Percentiles rank a stretch among this genome's conserved stretches.
These are phyloP conservation scores for Nematopogon swammerdamellus DNA, from an alignment of 2,888 invertebrate genomes.

Conservation along the genomic window DNA sequence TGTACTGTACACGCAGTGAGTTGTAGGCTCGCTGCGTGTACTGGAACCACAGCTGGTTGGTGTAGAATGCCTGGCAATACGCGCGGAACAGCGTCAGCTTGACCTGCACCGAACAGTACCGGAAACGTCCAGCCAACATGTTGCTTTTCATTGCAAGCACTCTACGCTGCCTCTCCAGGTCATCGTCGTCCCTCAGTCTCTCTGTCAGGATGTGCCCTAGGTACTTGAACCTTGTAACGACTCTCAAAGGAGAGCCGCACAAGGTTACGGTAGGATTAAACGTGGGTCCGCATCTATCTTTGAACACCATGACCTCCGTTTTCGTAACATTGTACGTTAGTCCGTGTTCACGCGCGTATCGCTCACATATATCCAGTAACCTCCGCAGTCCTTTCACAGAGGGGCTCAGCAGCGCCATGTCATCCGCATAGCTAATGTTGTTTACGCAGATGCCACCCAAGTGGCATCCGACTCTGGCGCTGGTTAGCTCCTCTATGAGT, in stretches of 20 bases:
- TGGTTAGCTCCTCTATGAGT: constrained; percentile 5
- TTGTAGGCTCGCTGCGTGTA: constrained; percentile 3
- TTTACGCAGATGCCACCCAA: constrained; percentile 2
- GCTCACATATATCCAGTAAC: not conserved
- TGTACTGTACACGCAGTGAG: constrained; percentile 4
- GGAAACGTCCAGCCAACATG: constrained; percentile 5
- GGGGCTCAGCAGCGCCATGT: not conserved
- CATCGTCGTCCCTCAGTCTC: constrained; percentile 1
- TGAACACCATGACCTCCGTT: not conserved
- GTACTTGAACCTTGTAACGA: constrained; percentile 2
- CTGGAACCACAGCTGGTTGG: constrained; percentile 2
- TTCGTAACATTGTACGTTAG: not conserved
- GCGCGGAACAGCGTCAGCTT: constrained; percentile 3
- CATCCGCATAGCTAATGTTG: constrained; percentile 4
- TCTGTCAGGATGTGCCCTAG: constrained; percentile 4
- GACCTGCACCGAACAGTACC: constrained; percentile 1
- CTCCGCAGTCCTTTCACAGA: not conserved
- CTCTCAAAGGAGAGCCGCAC: not conserved
- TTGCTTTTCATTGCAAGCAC: constrained; percentile 4
- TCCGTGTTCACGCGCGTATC: not conserved
- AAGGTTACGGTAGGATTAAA: not conserved
- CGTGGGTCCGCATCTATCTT: not conserved
- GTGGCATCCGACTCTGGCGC: constrained; percentile 2
- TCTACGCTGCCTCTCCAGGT: constrained; percentile 5
- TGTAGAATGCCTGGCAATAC: constrained; percentile 4